Conservation (phyloP, 2,797 vertebrate species). For the Lateolabrax maculatus region DNA sequence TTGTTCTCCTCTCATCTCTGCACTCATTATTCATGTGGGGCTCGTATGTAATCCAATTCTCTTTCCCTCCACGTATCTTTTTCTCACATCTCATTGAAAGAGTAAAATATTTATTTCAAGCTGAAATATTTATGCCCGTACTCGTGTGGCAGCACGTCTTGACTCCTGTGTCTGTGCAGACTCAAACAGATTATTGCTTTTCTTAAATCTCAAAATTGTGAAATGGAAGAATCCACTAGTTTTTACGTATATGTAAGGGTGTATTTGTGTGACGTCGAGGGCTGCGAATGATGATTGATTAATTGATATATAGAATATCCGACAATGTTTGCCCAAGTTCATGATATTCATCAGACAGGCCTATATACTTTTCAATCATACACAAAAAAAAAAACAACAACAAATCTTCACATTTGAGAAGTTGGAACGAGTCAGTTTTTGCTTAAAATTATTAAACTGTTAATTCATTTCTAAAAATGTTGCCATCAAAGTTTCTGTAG, state of each 20-base stretch:
- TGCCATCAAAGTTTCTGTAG: no score
- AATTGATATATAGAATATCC: not conserved
- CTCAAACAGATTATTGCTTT: not conserved
- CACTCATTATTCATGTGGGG: constrained; percentile 74
- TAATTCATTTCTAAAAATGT: no score
- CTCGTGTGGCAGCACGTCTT: constrained; percentile 49
- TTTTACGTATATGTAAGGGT: not conserved
- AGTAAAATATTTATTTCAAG: constrained; percentile 83
- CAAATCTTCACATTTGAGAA: not conserved
- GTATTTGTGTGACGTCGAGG: not conserved
- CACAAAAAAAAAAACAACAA: not conserved
- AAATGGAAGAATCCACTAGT: not conserved
- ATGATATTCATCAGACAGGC: no score
- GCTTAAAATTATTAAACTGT: not conserved
- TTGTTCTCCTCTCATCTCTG: constrained; percentile 73
- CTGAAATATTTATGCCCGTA: constrained; percentile 81
- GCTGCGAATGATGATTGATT: not conserved
- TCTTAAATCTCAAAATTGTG: not conserved
- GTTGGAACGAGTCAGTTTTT: not conserved
- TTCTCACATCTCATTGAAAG: constrained; percentile 75
- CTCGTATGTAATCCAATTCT: constrained; percentile 62
- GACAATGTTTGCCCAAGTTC: no score
- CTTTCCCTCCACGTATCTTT: constrained; percentile 59
- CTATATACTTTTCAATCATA: not conserved
- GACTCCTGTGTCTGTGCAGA: constrained; percentile 29